These are phyloP conservation scores for Valencia hispanica DNA, from an alignment of 2,797 vertebrate species.

Conservation along the genomic window DNA sequence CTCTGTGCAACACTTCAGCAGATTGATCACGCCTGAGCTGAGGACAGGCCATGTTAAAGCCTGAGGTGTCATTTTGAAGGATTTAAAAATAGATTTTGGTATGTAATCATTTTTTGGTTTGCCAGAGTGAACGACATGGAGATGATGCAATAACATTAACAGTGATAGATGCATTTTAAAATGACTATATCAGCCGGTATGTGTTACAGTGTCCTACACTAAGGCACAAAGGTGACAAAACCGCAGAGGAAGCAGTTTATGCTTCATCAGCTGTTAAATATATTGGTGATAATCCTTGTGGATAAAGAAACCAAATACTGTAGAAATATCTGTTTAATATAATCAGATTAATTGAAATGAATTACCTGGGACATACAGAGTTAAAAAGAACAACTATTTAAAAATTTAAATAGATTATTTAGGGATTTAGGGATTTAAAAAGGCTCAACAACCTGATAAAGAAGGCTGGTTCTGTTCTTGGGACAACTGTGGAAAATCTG, in stretches of 20 bases:
- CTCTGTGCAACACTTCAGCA: conserved; percentile 21
- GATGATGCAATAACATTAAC: background rate
- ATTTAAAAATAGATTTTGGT: background rate
- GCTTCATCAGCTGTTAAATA: background rate
- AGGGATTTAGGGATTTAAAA: too few relatives aligned
- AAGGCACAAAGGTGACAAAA: background rate
- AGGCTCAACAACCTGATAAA: too few relatives aligned
- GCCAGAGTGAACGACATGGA: background rate
- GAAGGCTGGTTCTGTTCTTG: too few relatives aligned
- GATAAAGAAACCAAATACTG: background rate
- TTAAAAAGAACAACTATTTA: too few relatives aligned
- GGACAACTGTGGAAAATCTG: too few relatives aligned
- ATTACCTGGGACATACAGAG: background rate
- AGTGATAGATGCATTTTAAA: background rate
- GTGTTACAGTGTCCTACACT: background rate
- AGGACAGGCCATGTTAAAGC: conserved; percentile 9
- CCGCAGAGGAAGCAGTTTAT: background rate
- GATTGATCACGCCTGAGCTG: conserved; percentile 8
- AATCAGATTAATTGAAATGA: background rate
- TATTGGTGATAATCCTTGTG: background rate
- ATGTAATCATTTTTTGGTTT: background rate
- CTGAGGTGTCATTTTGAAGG: background rate
- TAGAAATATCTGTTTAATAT: background rate
- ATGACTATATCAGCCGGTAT: background rate
- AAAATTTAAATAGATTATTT: too few relatives aligned